phyloP scores from a whole-genome alignment of 2,888 invertebrate genomes.

The Eupithecia vulgata region DNA sequence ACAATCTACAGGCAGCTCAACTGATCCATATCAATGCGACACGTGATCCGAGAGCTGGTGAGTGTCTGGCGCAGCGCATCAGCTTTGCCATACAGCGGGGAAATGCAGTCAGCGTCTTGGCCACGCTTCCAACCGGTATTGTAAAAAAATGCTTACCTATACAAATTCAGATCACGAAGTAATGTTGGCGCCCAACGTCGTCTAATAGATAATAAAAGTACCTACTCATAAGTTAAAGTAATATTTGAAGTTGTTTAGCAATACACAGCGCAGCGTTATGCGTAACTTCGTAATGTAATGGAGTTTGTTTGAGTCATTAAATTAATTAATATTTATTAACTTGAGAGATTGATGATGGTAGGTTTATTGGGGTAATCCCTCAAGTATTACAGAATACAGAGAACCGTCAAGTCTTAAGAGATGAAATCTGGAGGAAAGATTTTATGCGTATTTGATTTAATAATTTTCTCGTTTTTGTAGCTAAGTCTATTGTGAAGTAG shows the following conservation, averaged over 20 bases:
- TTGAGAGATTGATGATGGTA: slow-evolving; percentile 44
- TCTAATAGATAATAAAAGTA: background rate
- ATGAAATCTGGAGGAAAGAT: background rate
- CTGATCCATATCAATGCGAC: too few species aligned
- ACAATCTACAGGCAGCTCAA: too few species aligned
- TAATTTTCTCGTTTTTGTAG: background rate
- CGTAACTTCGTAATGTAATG: slow-evolving; percentile 57
- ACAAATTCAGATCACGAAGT: background rate
- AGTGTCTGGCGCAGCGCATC: too few species aligned
- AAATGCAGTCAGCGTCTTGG: too few species aligned
- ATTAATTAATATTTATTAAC: slow-evolving; percentile 53
- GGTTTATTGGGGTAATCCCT: slow-evolving; percentile 37
- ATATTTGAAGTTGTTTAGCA: slow-evolving; percentile 38
- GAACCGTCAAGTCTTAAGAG: slow-evolving; percentile 19
- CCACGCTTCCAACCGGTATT: too few species aligned
- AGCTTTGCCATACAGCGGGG: too few species aligned
- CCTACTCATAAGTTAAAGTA: background rate
- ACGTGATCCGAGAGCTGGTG: too few species aligned
- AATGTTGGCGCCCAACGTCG: background rate
- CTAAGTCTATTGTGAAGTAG: background rate
- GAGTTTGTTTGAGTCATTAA: slow-evolving; percentile 60
- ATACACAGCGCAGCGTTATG: slow-evolving; percentile 35
- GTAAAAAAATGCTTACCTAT: background rate
- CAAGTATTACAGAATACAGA: slow-evolving; percentile 40
- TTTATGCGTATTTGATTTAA: background rate